Base-by-base conservation (phyloP, 2,113 vertebrate genomes). In the Callorhinus ursinus region DNA sequence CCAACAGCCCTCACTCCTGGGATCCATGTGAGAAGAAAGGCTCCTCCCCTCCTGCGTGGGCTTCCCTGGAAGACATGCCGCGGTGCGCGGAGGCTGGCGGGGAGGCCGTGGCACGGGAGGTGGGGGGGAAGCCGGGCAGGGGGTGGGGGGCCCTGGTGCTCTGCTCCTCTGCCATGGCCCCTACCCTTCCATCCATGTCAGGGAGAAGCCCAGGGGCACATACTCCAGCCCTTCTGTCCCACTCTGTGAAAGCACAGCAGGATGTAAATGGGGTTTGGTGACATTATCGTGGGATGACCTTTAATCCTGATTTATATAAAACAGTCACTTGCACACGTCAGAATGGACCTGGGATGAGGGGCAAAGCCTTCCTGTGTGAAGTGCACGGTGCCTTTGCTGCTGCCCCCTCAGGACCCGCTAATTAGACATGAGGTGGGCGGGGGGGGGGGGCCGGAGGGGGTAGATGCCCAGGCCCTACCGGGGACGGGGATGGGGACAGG, bases 401-500 rank as follows among this genome's bases (percentile, higher is more conserved):
- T 13, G 33, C 16, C 8, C 7, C 7, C 0, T 4, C 2, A 39
- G n/a, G 39, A 77, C 42, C 21, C 33, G 31, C 15, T 57, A 31
- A 24, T 7, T 36, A 49, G 63, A 69, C 36, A 21, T 1, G 8
- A 4, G 33, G 22, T 28, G 5, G 31, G 11, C 7, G 0, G 1
- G 2, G 11, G 63, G 31, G 59, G 19, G 1, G 4, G 19, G 4
- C n/a, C 36, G 36, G 36, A 36, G 36, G 36, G 14, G 21, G 21
- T n/a, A 42, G 72, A 6, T n/a, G 9, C 14, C 46, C 42, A 31
- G n/a, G 10, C 4, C 59, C 5, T 49, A 10, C 2, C 22, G 5
- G 67, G n/a, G 18, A 13, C 3, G 0, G n/a, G 5, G 2, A 13
- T 2, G 0, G n/a, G 5, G 2, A 16, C 31, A 0, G 2, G 63